Evolutionary conservation across 2,888 invertebrate species (phyloP).

Genomic region (Lepidocyrtinus sp.): DNA sequence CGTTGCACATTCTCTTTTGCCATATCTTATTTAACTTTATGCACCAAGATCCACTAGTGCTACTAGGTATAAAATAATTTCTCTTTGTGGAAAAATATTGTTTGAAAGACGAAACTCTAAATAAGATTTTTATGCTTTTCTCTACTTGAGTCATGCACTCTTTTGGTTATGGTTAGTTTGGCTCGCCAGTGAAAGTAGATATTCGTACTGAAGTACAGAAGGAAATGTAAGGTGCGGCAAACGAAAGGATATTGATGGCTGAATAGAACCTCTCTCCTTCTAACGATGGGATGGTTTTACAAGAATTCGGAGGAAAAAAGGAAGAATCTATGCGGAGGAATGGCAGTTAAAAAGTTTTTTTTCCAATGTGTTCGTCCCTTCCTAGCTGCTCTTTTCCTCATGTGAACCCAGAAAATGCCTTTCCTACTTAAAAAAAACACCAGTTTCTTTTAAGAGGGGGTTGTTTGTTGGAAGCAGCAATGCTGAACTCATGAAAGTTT

Average conservation of each 20-base stretch:
- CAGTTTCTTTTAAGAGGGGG: slow-evolving; percentile 24
- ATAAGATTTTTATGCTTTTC: no score
- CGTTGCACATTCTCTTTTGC: neutral
- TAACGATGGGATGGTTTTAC: neutral
- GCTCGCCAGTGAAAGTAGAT: neutral
- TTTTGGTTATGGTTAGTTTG: neutral
- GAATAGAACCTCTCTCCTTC: neutral
- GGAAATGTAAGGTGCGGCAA: slow-evolving; percentile 58
- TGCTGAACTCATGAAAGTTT: slow-evolving; percentile 6
- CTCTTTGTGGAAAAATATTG: neutral
- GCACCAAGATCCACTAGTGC: neutral
- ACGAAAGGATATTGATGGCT: slow-evolving; percentile 54
- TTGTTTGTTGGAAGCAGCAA: neutral
- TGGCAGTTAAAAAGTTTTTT: neutral
- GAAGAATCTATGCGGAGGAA: slow-evolving; percentile 39
- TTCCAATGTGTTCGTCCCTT: neutral
- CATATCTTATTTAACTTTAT: neutral
- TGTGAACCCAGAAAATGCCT: slow-evolving; percentile 8
- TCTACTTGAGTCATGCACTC: no score
- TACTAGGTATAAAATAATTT: neutral
- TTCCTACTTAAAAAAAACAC: slow-evolving; percentile 19
- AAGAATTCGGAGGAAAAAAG: slow-evolving; percentile 1
- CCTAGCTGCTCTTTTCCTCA: slow-evolving; percentile 16
- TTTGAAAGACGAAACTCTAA: neutral
- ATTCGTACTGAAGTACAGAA: neutral